These are phyloP conservation scores for Sprattus sprattus DNA, from an alignment of 2,113 vertebrate species.

Conservation along the genomic window DNA sequence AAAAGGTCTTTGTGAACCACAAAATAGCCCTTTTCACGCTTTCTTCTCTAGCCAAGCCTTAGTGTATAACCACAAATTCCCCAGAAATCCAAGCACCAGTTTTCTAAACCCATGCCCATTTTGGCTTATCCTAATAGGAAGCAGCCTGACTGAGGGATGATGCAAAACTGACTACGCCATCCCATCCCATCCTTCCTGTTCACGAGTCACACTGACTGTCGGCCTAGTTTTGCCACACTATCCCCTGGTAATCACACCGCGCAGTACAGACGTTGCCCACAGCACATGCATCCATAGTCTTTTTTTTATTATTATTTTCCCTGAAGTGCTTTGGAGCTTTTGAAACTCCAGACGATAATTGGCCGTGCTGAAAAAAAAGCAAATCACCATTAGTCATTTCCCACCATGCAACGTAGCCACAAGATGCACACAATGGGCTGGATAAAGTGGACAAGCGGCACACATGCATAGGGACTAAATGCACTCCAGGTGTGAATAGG, in stretches of 20 bases:
- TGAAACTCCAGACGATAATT: slow-evolving; percentile 44
- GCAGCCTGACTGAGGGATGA: not conserved
- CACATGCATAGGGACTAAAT: slow-evolving; percentile 43
- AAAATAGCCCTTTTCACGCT: slow-evolving; percentile 42
- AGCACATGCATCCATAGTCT: slow-evolving; percentile 29
- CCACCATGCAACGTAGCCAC: too few species aligned
- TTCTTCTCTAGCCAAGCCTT: slow-evolving; percentile 4
- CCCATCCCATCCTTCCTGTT: not conserved
- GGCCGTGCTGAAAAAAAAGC: slow-evolving; percentile 25
- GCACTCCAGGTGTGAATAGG: slow-evolving; percentile 58
- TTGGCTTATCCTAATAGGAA: not conserved
- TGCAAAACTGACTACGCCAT: not conserved
- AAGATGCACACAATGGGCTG: slow-evolving; percentile 18
- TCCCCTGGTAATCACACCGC: slow-evolving; percentile 34
- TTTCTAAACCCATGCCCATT: not conserved
- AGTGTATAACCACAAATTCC: not conserved
- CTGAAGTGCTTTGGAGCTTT: not conserved
- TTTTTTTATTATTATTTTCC: slow-evolving; percentile 29
- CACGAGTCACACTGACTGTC: slow-evolving; percentile 1
- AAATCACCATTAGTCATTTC: slow-evolving; percentile 1
- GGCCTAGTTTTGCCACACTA: slow-evolving; percentile 19
- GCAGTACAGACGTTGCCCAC: slow-evolving; percentile 26
- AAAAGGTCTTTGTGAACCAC: slow-evolving; percentile 50
- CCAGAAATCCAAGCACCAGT: not conserved
- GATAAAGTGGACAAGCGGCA: slow-evolving; percentile 47